Evolutionary conservation across 2,888 invertebrate species (phyloP).

Genomic region (Drosophila gaucha): DNA sequence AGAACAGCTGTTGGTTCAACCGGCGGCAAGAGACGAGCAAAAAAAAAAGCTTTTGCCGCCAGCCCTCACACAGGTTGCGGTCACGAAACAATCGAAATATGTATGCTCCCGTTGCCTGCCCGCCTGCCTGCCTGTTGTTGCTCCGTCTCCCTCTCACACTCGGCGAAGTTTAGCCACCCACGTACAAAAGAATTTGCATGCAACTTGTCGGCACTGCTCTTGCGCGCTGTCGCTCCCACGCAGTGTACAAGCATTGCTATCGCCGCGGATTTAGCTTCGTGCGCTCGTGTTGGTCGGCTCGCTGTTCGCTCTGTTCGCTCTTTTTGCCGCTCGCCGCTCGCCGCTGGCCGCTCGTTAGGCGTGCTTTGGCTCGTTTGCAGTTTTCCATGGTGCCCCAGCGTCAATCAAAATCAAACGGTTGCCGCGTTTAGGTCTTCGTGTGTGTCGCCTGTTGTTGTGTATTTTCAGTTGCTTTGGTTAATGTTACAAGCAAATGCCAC

Average conservation of each 20-base stretch:
- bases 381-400: constrained; percentile 71
- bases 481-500: constrained; percentile 38
- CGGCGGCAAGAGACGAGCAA: constrained; percentile 14
- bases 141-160: constrained; percentile 1
- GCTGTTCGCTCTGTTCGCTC: not conserved
- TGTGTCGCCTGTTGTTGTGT: constrained; percentile 33
- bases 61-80: constrained; percentile 21
- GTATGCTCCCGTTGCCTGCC: constrained; percentile 2
- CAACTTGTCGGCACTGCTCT: constrained; percentile 43
- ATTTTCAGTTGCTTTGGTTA: constrained; percentile 20
- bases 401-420: constrained; percentile 80
- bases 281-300: constrained; percentile 35
- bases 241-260: constrained; percentile 18
- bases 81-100: constrained; percentile 9
- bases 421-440: constrained; percentile 69
- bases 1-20: constrained; percentile 40
- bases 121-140: not conserved
- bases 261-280: constrained; percentile 40
- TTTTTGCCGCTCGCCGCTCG: constrained; percentile 6
- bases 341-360: constrained; percentile 17
- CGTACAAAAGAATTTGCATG: constrained; percentile 58
- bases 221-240: constrained; percentile 49
- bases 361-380: constrained; percentile 64
- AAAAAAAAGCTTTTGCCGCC: constrained; percentile 19
- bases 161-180: constrained; percentile 42